Conservation (phyloP, 2,797 vertebrate species). For the Melopsittacus undulatus region DNA sequence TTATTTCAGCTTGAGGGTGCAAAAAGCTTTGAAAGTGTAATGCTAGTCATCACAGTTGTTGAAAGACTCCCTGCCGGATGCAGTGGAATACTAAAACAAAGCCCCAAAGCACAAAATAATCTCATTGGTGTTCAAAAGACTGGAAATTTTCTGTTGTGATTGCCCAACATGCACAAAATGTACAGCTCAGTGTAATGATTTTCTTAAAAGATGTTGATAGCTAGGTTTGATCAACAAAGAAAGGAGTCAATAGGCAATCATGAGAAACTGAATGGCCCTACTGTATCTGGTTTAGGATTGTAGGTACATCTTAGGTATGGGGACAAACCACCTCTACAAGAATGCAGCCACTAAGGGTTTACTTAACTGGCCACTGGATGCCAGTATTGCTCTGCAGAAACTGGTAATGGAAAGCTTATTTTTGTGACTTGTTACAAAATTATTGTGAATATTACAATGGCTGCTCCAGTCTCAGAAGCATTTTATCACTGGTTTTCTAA, state of each 20-base stretch:
- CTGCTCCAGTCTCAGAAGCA: neutral
- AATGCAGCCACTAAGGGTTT: neutral
- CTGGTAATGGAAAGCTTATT: neutral
- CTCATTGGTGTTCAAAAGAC: neutral
- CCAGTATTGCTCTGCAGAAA: constrained; percentile 24
- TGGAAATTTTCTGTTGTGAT: neutral
- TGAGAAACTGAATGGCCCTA: neutral
- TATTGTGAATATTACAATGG: neutral
- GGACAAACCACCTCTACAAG: neutral
- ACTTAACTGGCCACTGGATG: constrained; percentile 14
- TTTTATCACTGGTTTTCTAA: neutral
- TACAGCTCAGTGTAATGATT: neutral
- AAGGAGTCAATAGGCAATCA: neutral
- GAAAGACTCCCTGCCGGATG: neutral
- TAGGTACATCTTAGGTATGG: neutral
- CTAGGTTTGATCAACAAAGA: neutral
- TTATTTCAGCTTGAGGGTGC: neutral
- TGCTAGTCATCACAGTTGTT: neutral
- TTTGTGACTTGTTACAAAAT: no score
- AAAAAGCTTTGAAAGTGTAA: neutral
- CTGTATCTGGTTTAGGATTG: neutral
- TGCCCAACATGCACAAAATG: neutral
- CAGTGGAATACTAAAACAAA: neutral
- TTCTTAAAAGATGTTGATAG: neutral
- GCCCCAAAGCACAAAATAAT: neutral